Conservation (phyloP, 2,888 invertebrate genomes). For the Acrobasis suavella region DNA sequence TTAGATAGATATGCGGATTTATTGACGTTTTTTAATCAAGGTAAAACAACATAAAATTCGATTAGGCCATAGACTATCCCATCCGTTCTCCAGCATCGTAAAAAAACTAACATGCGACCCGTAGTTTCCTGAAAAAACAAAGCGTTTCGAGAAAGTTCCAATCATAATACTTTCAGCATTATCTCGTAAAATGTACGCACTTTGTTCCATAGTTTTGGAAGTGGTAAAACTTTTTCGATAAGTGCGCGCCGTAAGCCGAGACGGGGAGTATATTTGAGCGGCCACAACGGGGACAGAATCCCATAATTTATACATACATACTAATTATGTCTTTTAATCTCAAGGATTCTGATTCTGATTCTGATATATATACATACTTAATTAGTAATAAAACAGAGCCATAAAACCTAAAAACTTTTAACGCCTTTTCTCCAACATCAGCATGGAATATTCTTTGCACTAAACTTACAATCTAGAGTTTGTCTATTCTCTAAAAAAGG, state of each 20-base stretch:
- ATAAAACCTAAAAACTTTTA: no score
- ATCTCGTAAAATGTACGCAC: constrained; percentile 35
- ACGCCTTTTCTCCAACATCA: no score
- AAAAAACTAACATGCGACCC: constrained; percentile 3
- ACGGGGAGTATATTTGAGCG: no score
- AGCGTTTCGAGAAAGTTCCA: constrained; percentile 5
- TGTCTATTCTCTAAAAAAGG: no score
- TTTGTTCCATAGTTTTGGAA: constrained; percentile 36
- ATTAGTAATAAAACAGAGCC: no score
- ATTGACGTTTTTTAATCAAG: neutral
- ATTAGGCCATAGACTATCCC: neutral
- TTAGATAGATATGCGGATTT: neutral
- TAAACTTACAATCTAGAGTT: no score
- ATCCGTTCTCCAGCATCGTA: neutral
- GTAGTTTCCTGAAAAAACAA: constrained; percentile 3
- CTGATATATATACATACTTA: no score
- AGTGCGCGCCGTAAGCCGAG: constrained; percentile 33
- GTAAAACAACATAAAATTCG: constrained; percentile 6
- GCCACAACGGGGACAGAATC: no score
- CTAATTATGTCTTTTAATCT: no score
- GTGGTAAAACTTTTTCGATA: constrained; percentile 61
- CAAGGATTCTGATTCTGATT: no score
- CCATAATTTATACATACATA: no score
- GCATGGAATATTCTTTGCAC: no score
- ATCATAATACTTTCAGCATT: constrained; percentile 28